Evolutionary conservation across 2,797 vertebrate species (phyloP).

Genomic region (Epinephelus coioides): DNA sequence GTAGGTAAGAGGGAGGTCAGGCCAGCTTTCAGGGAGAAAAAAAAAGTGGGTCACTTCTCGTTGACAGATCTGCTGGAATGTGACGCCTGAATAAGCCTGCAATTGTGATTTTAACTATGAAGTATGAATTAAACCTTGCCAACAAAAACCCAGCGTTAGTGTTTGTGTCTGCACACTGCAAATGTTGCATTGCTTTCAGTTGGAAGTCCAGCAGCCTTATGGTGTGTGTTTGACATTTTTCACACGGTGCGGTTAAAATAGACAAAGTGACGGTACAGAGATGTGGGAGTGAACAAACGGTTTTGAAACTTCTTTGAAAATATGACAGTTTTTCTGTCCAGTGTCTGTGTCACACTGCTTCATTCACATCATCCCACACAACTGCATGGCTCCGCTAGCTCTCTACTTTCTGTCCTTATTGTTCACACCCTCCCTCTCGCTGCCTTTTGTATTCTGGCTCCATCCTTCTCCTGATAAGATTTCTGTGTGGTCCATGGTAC

Average conservation of each 20-base stretch:
- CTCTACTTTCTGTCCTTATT: slow-evolving; percentile 7
- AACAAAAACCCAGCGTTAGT: slow-evolving; percentile 1
- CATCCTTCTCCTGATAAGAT: slow-evolving; percentile 27
- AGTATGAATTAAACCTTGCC: slow-evolving; percentile 39
- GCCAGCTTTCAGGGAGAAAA: slow-evolving; percentile 11
- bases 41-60: slow-evolving; percentile 47
- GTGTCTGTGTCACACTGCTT: slow-evolving; percentile 14
- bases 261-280: neutral
- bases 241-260: slow-evolving; percentile 9
- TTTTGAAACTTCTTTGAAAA: slow-evolving; percentile 15
- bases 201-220: slow-evolving; percentile 1
- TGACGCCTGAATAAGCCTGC: slow-evolving; percentile 37
- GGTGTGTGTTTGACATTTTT: slow-evolving; percentile 24
- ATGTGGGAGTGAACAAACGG: neutral
- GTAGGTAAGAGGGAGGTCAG: slow-evolving; percentile 44
- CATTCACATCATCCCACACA: slow-evolving; percentile 28
- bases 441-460: slow-evolving; percentile 35
- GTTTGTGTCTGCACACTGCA: slow-evolving; percentile 26
- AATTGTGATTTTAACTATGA: slow-evolving; percentile 47
- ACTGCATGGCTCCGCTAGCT: slow-evolving; percentile 1
- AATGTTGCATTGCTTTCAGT: slow-evolving; percentile 13
- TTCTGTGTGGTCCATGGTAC: neutral
- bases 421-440: slow-evolving; percentile 26
- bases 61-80: slow-evolving; percentile 62
- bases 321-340: slow-evolving; percentile 1